Conservation (phyloP, 2,888 invertebrate species). For the Eupithecia vulgata region DNA sequence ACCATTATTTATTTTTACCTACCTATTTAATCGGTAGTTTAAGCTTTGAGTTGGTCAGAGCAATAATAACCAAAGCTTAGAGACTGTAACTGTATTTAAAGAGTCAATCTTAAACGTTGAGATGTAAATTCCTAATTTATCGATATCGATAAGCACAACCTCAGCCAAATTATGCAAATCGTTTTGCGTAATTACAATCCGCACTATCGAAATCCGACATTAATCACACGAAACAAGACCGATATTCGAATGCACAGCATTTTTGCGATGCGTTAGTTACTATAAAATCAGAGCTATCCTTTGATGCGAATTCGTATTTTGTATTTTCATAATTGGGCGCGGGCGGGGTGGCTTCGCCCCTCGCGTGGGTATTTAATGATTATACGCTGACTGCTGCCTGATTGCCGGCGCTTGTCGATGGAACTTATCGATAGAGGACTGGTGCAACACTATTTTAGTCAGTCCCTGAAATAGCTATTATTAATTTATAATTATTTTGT, state of each 20-base stretch:
- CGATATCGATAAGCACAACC: slow-evolving; percentile 11
- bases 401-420: slow-evolving; percentile 74
- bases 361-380: slow-evolving; percentile 83
- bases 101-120: neutral
- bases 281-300: slow-evolving; percentile 64
- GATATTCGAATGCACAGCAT: slow-evolving; percentile 8
- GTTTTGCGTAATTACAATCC: neutral
- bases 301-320: slow-evolving; percentile 80
- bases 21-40: too few species aligned
- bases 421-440: slow-evolving; percentile 59
- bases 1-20: too few species aligned
- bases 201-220: neutral
- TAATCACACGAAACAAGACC: neutral
- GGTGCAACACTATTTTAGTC: slow-evolving; percentile 2
- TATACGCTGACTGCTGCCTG: slow-evolving; percentile 84
- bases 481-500: too few species aligned
- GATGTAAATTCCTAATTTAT: slow-evolving; percentile 4
- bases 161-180: neutral
- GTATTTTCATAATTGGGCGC: slow-evolving; percentile 84
- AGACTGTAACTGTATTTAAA: neutral
- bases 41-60: too few species aligned
- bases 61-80: neutral
- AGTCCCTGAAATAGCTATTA: neutral
- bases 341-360: slow-evolving; percentile 73
- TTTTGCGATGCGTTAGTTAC: slow-evolving; percentile 52